Percentiles rank a stretch among this genome's conserved stretches.
Evolutionary conservation across 2,888 invertebrate genomes (phyloP).

Genomic region (Mimas tiliae): DNA sequence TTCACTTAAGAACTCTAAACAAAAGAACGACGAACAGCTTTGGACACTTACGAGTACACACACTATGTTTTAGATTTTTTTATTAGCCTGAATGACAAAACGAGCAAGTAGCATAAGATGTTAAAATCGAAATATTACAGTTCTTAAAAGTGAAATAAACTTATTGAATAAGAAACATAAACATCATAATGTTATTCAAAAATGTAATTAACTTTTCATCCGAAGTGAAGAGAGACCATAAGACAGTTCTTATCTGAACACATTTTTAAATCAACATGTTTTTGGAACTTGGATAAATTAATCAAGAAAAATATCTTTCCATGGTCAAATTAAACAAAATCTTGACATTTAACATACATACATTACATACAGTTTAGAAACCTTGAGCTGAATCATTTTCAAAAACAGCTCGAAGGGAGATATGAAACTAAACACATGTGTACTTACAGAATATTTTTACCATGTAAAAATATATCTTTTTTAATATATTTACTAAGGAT

Average conservation of each 20-base stretch:
- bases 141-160: too few species aligned
- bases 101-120: too few species aligned
- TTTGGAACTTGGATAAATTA: not conserved
- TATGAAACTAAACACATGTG: not conserved
- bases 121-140: too few species aligned
- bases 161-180: too few species aligned
- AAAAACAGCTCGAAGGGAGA: not conserved
- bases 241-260: not conserved
- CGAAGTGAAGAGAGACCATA: not conserved
- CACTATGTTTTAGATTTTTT: too few species aligned
- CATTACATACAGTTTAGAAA: not conserved
- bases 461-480: not conserved
- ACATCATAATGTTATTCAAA: too few species aligned
- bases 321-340: not conserved
- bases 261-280: not conserved
- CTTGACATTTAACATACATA: not conserved
- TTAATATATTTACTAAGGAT: not conserved
- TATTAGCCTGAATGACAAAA: too few species aligned
- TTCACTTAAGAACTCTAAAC: not conserved
- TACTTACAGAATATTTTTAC: not conserved
- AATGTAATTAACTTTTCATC: too few species aligned
- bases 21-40: not conserved
- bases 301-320: not conserved
- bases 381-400: not conserved
- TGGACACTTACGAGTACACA: too few species aligned